phyloP scores from a whole-genome alignment of 2,797 vertebrate species.

The Cuniculus paca region DNA sequence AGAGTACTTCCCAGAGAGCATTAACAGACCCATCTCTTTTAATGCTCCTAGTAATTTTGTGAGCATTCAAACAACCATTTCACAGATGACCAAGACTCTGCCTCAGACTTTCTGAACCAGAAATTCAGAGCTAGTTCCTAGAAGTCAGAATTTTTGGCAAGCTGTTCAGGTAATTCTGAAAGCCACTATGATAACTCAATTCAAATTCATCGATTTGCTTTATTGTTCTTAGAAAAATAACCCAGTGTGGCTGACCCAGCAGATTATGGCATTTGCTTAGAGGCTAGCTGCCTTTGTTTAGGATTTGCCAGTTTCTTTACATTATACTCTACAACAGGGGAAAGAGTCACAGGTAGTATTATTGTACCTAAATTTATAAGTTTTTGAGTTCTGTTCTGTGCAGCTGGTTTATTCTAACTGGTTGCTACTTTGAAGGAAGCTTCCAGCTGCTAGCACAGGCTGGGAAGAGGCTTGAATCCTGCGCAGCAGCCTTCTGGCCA shows the following conservation, averaged over 20 bases:
- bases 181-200: neutral
- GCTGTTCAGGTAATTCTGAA: slow-evolving; percentile 50
- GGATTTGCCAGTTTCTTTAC: slow-evolving; percentile 21
- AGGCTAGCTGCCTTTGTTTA: slow-evolving; percentile 33
- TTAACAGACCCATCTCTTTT: neutral
- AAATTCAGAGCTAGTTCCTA: neutral
- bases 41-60: neutral
- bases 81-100: neutral
- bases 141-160: neutral
- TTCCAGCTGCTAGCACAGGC: neutral
- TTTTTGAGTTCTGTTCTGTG: slow-evolving; percentile 51
- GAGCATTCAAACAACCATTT: neutral
- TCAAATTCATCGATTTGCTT: slow-evolving; percentile 48
- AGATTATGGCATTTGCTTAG: neutral
- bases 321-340: neutral
- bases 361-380: slow-evolving; percentile 52
- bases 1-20: neutral
- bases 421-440: slow-evolving; percentile 21
- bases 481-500: slow-evolving; percentile 34
- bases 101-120: neutral
- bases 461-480: neutral
- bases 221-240: slow-evolving; percentile 56
- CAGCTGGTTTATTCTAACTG: slow-evolving; percentile 36
- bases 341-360: neutral
- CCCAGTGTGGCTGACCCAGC: neutral